phyloP scores from a whole-genome alignment of 2,888 invertebrate genomes.

The Agonopterix arenella region DNA sequence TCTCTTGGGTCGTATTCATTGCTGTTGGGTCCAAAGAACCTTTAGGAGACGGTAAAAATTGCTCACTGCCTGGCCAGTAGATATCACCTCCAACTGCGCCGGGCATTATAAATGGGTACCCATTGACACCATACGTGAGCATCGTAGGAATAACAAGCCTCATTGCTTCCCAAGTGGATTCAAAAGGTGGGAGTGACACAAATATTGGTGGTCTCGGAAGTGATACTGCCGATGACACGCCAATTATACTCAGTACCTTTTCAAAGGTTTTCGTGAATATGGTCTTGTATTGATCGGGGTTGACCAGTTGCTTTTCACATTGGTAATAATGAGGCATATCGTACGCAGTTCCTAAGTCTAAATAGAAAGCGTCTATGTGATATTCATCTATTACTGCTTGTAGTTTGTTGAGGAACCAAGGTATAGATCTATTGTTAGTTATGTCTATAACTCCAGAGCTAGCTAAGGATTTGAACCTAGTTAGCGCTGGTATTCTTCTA shows the following conservation, averaged over 20 bases:
- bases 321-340: conserved; percentile 92
- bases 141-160: conserved; percentile 90
- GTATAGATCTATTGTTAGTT: conserved; percentile 87
- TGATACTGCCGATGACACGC: conserved; percentile 88
- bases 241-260: conserved; percentile 81
- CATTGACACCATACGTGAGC: conserved; percentile 91
- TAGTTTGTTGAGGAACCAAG: conserved; percentile 87
- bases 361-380: conserved; percentile 89
- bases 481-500: conserved; percentile 87
- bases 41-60: conserved; percentile 71
- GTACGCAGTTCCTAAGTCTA: conserved; percentile 88
- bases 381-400: conserved; percentile 82
- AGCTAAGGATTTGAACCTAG: conserved; percentile 86
- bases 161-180: conserved; percentile 92
- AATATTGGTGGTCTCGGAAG: conserved; percentile 91
- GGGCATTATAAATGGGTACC: conserved; percentile 95
- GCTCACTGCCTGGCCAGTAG: conserved; percentile 77
- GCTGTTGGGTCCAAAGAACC: conserved; percentile 46
- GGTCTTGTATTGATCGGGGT: conserved; percentile 90
- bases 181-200: conserved; percentile 89
- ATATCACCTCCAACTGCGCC: conserved; percentile 96
- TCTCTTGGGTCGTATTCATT: conserved; percentile 51
- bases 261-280: conserved; percentile 81
- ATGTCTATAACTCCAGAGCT: conserved; percentile 92
- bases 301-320: conserved; percentile 82